Conservation (phyloP, 1,140 invertebrate genomes). For the Antheraea pernyi region DNA sequence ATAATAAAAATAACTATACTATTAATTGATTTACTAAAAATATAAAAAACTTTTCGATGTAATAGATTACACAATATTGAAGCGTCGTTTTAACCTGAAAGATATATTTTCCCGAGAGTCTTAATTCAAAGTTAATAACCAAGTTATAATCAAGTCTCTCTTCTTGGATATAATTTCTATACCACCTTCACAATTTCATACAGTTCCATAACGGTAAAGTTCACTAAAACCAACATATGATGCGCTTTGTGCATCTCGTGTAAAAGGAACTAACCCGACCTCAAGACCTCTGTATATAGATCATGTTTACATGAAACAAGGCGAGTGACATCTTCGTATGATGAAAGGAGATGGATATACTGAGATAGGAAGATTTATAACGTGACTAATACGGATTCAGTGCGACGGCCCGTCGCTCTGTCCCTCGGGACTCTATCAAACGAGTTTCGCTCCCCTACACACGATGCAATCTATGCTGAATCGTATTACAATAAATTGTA, state of each 20-base stretch:
- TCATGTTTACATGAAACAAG: slow-evolving; percentile 60
- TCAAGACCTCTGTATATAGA: neutral
- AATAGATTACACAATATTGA: neutral
- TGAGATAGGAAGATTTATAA: slow-evolving; percentile 65
- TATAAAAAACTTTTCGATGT: neutral
- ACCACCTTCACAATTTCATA: neutral
- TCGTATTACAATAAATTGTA: slow-evolving; percentile 79
- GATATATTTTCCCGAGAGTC: no score
- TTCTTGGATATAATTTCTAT: neutral
- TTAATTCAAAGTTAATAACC: no score
- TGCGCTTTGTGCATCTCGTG: neutral
- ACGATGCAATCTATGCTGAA: slow-evolving; percentile 79
- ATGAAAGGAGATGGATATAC: slow-evolving; percentile 58
- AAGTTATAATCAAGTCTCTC: neutral
- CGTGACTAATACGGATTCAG: slow-evolving; percentile 73
- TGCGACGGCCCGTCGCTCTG: slow-evolving; percentile 52
- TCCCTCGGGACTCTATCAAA: slow-evolving; percentile 76
- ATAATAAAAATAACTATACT: no score
- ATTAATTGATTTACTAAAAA: no score
- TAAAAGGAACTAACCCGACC: neutral
- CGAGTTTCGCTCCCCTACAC: slow-evolving; percentile 73
- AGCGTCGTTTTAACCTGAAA: no score
- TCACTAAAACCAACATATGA: neutral
- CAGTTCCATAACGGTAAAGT: neutral
- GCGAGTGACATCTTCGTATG: slow-evolving; percentile 50